Conservation (phyloP, 2,888 invertebrate species). For the Cosmia pyralina region DNA sequence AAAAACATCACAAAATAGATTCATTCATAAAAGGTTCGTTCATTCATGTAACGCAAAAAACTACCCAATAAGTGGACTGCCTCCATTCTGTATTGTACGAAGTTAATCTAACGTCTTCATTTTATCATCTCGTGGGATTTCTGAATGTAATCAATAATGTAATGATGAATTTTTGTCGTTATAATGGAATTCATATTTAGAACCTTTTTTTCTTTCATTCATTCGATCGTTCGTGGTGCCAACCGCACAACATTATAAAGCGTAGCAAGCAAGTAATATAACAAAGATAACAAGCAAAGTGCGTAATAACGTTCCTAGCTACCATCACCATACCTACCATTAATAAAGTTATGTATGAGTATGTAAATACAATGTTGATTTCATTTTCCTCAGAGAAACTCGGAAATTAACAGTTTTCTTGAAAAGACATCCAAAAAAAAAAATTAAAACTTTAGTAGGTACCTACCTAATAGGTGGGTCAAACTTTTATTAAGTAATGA, state of each 20-base stretch:
- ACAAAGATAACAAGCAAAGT: too few relatives aligned
- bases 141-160: too few relatives aligned
- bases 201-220: conserved; percentile 41
- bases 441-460: too few relatives aligned
- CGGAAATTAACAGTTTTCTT: not conserved
- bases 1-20: conserved; percentile 74
- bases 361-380: not conserved
- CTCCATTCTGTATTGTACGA: conserved; percentile 71
- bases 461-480: too few relatives aligned
- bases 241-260: conserved; percentile 32
- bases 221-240: conserved; percentile 30
- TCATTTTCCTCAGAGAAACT: not conserved
- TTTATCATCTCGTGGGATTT: conserved; percentile 84
- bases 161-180: conserved; percentile 58
- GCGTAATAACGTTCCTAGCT: not conserved
- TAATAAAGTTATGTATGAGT: too few relatives aligned
- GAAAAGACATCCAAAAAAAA: too few relatives aligned
- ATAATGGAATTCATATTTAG: conserved; percentile 41
- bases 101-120: conserved; percentile 85
- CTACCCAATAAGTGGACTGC: conserved; percentile 69
- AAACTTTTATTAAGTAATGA: too few relatives aligned
- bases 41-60: conserved; percentile 79
- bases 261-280: not conserved
- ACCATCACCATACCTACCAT: not conserved
- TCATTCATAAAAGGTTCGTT: conserved; percentile 79